Base-by-base conservation (phyloP, 2,797 vertebrate genomes). In the Sorex maritimensis region DNA sequence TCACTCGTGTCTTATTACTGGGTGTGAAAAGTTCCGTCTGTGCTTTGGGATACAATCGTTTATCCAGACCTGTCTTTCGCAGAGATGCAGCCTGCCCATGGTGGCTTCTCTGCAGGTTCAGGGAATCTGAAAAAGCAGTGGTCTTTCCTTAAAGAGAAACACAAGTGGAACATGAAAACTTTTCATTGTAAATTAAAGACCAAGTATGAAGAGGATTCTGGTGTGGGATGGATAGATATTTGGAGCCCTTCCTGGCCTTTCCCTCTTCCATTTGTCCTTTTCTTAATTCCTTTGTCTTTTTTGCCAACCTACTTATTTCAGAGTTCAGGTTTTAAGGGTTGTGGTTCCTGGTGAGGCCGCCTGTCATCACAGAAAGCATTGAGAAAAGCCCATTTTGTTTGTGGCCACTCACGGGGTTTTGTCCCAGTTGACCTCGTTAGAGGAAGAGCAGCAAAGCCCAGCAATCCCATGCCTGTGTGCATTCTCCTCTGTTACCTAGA, bases 161-260 rank as follows among this genome's bases (percentile, higher is more conserved):
- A 21, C 15, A 61, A 71, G 52, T 72, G 6, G 28, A 30, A 83
- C 6, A 63, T 46, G 12, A 82, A 80, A 81, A 88, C 6, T 41
- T 86, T 65, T 77, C 26, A 82, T 71, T 26, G 73, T 63, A 85
- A 65, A 80, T 90, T 74, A 89, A 58, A 80, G 87, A 73, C 86
- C 7, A 49, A 92, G 5, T 79, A 3, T 90, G 88, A 77, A 86
- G 63, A 79, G 67, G 81, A 67, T 44, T 5, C 38, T 41, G 63
- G 41, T 90, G 28, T 21, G 46, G 23, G 67, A 81, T 88, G 11
- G 11, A 38, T 63, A 21, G 30, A 1, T 83, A 73, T 49, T 23
- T 93, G 68, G 38, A 90, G 63, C 71, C 30, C 38, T 58, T 58
- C 21, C 23, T 46, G 69, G 15, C 13, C 41, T 73, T 7, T 44